Evolutionary conservation across 2,888 invertebrate species (phyloP).

Genomic region (Sceliomorpha sp.): DNA sequence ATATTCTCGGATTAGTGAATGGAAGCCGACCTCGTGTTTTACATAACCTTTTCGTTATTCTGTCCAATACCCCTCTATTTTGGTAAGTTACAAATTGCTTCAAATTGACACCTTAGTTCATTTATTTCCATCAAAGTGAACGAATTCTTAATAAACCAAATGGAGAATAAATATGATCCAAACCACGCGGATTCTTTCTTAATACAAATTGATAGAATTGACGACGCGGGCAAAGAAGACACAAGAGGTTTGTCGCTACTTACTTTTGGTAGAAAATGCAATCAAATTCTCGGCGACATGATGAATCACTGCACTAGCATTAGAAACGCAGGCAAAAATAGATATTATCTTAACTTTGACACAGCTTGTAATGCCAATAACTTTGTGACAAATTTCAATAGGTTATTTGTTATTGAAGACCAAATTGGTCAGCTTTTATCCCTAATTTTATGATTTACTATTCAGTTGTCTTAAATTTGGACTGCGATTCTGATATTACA

Average conservation of each 20-base stretch:
- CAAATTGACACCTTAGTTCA: too few relatives aligned
- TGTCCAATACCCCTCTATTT: too few relatives aligned
- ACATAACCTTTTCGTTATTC: too few relatives aligned
- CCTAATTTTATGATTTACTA: conserved; percentile 1
- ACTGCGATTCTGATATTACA: neutral
- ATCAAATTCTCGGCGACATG: neutral
- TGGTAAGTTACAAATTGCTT: too few relatives aligned
- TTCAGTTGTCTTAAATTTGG: neutral
- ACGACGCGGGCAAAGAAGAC: conserved; percentile 1
- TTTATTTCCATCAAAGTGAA: too few relatives aligned
- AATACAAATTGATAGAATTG: conserved; percentile 1
- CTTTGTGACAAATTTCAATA: neutral
- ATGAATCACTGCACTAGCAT: neutral
- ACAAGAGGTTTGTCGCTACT: neutral
- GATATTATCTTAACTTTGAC: neutral
- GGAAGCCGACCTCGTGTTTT: too few relatives aligned
- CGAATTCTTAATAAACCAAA: too few relatives aligned
- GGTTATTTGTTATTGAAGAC: neutral
- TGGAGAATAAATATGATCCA: neutral
- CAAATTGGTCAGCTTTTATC: neutral
- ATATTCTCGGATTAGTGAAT: too few relatives aligned
- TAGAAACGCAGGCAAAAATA: conserved; percentile 1
- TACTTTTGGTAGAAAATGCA: conserved; percentile 1
- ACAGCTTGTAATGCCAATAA: neutral
- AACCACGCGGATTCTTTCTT: neutral